Evolutionary conservation across 2,113 vertebrate genomes (phyloP), one percentile per base, ranked within the genome.

Genomic region (Hystrix brachyura): DNA sequence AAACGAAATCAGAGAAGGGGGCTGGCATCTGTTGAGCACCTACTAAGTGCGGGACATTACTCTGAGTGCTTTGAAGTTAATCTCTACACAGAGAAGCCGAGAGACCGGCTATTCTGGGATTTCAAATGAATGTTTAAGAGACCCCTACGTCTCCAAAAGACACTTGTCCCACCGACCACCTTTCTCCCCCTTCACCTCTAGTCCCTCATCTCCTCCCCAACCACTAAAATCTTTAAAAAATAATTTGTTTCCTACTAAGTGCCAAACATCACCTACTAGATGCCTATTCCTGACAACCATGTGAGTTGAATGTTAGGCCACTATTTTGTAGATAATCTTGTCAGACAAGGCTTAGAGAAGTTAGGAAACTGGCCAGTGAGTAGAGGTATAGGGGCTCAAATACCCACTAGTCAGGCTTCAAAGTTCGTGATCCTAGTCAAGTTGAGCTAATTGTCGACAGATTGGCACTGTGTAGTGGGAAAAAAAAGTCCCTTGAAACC

Each of bases 1-100:
- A 89, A 96, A 82, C 95, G 90, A 89, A 96, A 97, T 91, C 96
- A 62, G 29, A 91, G 38, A 76, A 60, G 8, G 29, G 5, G 14
- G 53, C 74, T 88, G 13, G n/a, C 55, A 5, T 82, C n/a, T 48
- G 38, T 23, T 76, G 78, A 87, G 76, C 60, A 19, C 72, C 85
- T 96, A 97, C 80, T 96, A 27, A 25, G 84, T 12, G 69, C 71
- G 46, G 19, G 19, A 46, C 79, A 29, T 32, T 69, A 8, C 1
- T 10, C 60, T 29, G 51, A 48, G 27, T 38, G 25, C 43, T 80
- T 71, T n/a, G 51, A 2, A 5, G 14, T 79, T 38, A 55, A 53
- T 7, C 3, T 15, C 53, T 38, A 48, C 60, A 46, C 55, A 27
- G 19, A 92, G 65, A 94, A 90, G 78, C 55, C 1, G 0, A 89